Conservation (phyloP, 2,113 vertebrate genomes). For the Benitochromis conjunctus region DNA sequence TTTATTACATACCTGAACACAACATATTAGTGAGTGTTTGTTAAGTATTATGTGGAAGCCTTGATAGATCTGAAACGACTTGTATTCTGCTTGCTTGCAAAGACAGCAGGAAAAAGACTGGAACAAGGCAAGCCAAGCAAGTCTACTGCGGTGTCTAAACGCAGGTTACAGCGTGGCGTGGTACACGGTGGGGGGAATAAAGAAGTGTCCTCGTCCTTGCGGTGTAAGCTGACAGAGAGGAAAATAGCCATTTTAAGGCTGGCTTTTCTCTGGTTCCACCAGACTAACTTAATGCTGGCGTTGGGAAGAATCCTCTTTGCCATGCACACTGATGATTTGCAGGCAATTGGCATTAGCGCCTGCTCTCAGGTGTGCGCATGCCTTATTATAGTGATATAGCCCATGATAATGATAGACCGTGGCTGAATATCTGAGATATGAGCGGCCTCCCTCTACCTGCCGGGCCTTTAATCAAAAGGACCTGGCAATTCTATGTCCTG, state of each 20-base stretch:
- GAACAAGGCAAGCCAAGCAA: not conserved
- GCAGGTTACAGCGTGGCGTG: not conserved
- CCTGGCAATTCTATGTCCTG: conserved; percentile 28
- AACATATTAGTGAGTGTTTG: not conserved
- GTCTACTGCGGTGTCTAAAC: not conserved
- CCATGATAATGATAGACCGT: conserved; percentile 56
- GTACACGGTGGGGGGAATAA: not conserved
- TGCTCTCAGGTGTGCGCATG: conserved; percentile 39
- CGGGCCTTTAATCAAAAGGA: conserved; percentile 66
- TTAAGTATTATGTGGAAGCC: not conserved
- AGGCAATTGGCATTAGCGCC: conserved; percentile 19
- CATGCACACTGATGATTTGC: conserved; percentile 37
- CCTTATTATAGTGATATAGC: conserved; percentile 58
- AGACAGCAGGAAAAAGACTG: not conserved
- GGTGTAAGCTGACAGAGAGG: conserved; percentile 27
- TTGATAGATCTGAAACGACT: not conserved
- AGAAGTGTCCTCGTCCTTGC: conserved; percentile 40
- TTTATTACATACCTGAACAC: not conserved
- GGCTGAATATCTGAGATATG: conserved; percentile 56
- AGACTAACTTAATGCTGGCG: not conserved
- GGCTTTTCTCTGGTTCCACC: conserved; percentile 7
- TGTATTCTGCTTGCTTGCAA: not conserved
- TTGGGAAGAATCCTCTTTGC: not conserved
- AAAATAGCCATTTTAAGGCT: conserved; percentile 22
- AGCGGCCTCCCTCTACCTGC: conserved; percentile 45